Base-by-base conservation (phyloP, 2,888 invertebrate species). In the Thalpophila matura region DNA sequence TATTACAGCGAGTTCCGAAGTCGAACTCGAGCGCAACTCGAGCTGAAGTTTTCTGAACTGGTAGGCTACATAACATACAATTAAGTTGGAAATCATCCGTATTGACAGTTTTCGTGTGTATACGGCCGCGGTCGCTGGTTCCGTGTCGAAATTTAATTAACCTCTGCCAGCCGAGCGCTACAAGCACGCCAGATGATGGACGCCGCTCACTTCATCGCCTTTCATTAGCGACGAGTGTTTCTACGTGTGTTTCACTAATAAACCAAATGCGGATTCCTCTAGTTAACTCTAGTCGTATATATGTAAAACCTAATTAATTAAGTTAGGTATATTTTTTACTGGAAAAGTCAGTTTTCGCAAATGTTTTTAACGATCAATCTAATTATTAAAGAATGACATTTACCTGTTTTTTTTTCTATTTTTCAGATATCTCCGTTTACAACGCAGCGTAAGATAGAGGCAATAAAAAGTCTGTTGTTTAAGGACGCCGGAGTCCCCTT, bases 121-220 rank as follows among this genome's bases (percentile, higher is more conserved):
- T 50, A 51, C 24, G 29, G 51, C 18, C 55, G 66, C 35, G 60
- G 63, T 59, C 63, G 79, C 73, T 64, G 75, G 80, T 79, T 82
- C 75, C 80, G 83, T 86, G 86, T 84, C 85, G 83, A 85, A 87
- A 89, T 91, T 87, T 87, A 89, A 90, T 91, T 90, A 91, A 86
- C 88, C 84, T 82, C 54, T 45, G 67, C 57, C 62, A 61, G 60
- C 47, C 10, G 66, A 58, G 68, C 56, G 40, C 75, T 68, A 65
- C 80, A 79, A 79, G 80, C 80, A 80, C 51, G 66, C 54, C 77
- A 73, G 71, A 63, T 69, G 77, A 72, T 77, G 72, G 72, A 33
- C 43, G 38, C 68, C 60, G 62, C 69, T 60, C 64, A 79, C 77
- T 82, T 80, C 86, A 82, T 86, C 81, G 83, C 79, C 74, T 86